Evolutionary conservation across 2,113 vertebrate genomes (phyloP), one percentile per base, ranked within the genome.

Genomic region (Amblyopsis rosae): DNA sequence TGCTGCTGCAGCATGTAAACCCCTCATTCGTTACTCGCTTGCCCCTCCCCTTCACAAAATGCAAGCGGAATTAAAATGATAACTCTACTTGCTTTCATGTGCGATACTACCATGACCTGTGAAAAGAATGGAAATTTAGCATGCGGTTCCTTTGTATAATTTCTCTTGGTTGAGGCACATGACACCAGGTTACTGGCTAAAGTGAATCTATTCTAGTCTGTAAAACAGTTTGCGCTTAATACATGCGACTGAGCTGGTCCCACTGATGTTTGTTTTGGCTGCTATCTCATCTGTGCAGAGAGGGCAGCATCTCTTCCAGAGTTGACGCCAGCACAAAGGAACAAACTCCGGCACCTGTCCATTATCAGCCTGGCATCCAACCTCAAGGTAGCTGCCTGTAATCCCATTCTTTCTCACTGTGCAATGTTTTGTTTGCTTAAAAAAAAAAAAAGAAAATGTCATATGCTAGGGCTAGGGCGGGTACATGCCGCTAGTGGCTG

Each of bases 311-410:
- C 90, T 59, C 96, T 98, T 76, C 97, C 93, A 50, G 95, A 97
- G 55, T 86, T 99, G 77, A 97, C 95, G 54, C 95, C 96, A 2
- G 95, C 96, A 56, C 97, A 99, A 89, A 98, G 93, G 92, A 99
- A 99, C 88, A 99, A 99, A 75, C 92, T 99, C 32, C 93, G 97
- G 62, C 97, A 98, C 83, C 90, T 99, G 64, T 98, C 97, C 9
- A 97, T 98, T 0, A 96, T 98, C 87, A 98, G 95, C 17, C 89
- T 99, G 87, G 97, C 97, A 56, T 95, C 96, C 86, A 99, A 97
- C 88, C 93, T 98, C 76, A 99, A 99, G 95, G 96, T 98, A 90
- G 77, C 26, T n/a, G n/a, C 17, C 54, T 19, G n/a, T 56, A 10
- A 9, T 15, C 13, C 12, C 13, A 6, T 7, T 10, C 54, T 10